Conservation (phyloP, 2,113 vertebrate genomes). For the Caretta caretta region DNA sequence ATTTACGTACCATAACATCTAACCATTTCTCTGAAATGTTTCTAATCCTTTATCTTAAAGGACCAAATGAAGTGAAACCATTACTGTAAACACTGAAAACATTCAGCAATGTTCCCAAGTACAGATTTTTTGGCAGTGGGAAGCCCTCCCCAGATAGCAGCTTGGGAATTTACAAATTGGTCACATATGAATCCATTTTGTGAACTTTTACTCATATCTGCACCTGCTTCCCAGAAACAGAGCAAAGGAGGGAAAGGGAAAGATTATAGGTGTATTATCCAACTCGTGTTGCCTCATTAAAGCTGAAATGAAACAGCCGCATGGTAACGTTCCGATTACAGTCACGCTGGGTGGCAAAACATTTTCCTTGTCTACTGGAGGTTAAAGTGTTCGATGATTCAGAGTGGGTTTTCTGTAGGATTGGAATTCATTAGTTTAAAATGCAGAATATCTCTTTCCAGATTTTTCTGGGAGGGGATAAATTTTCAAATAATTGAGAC, state of each 20-base stretch:
- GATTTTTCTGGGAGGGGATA: neutral
- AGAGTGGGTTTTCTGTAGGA: neutral
- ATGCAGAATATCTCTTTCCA: neutral
- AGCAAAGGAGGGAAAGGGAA: neutral
- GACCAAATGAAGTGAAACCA: neutral
- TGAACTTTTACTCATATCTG: neutral
- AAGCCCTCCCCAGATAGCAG: neutral
- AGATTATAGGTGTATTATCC: neutral
- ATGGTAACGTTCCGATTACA: neutral
- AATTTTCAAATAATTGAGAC: rapidly evolving
- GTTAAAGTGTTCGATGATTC: neutral
- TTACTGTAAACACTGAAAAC: conserved; percentile 35
- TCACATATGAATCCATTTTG: conserved; percentile 31
- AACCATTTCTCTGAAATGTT: neutral
- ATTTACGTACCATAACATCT: neutral
- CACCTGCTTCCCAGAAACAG: conserved; percentile 40
- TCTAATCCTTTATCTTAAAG: conserved; percentile 22
- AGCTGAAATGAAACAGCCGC: neutral
- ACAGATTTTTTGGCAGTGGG: conserved; percentile 33
- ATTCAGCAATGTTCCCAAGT: conserved; percentile 22
- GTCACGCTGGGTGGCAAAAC: conserved; percentile 9
- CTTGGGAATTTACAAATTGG: conserved; percentile 19
- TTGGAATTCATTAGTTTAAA: neutral
- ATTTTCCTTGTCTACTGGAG: rapidly evolving
- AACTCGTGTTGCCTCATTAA: neutral